A percentile compares a stretch with the other conserved stretches of the same genome.
Evolutionary conservation across 2,888 invertebrate species (phyloP).

Genomic region (Callyntrura guangdongensis): DNA sequence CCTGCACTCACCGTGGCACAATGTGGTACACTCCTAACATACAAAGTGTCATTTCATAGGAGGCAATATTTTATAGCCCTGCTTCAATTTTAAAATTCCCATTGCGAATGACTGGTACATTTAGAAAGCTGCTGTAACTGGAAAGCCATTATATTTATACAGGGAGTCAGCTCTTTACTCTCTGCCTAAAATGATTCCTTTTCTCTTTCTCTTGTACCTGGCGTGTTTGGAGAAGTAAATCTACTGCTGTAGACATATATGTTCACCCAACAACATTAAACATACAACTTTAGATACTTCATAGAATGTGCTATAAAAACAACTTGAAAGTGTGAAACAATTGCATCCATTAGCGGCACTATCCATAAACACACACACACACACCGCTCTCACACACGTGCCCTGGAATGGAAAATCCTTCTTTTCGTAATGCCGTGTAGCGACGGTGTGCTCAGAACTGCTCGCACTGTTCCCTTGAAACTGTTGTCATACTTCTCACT

Average conservation of each 20-base stretch:
- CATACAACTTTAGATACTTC: conserved; percentile 6
- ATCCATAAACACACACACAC: neutral
- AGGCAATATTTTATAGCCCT: neutral
- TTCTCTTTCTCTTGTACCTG: neutral
- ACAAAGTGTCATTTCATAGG: neutral
- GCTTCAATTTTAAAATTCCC: no score
- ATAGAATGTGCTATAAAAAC: neutral
- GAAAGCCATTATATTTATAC: no score
- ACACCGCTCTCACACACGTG: conserved; percentile 4
- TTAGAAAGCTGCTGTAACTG: no score
- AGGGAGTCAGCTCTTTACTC: neutral
- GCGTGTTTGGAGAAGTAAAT: neutral
- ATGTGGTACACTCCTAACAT: no score
- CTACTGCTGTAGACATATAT: neutral
- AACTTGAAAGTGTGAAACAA: conserved; percentile 41
- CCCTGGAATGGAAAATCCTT: neutral
- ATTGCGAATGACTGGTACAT: no score
- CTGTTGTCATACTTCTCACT: conserved; percentile 47
- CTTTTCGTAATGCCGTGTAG: neutral
- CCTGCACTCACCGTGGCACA: no score
- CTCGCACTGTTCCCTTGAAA: conserved; percentile 15
- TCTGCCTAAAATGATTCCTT: neutral
- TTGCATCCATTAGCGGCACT: conserved; percentile 37
- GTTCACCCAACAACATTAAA: neutral
- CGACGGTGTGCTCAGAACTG: neutral